These are phyloP conservation scores for Melieria picta DNA, from an alignment of 2,888 invertebrate genomes.

Conservation along the genomic window DNA sequence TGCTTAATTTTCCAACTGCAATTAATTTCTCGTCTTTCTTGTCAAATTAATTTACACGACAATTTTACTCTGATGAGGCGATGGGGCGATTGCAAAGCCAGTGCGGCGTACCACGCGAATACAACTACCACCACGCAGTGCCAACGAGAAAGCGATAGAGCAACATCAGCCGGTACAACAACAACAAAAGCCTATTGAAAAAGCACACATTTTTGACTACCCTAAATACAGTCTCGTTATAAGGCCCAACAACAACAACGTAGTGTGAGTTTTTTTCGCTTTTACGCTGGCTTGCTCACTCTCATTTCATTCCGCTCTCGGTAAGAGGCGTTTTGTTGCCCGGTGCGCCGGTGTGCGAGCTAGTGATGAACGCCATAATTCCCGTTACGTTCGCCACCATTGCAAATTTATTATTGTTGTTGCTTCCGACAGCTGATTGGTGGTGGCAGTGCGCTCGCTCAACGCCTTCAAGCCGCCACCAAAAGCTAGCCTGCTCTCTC, in stretches of 20 bases:
- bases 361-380: conserved; percentile 65
- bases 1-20: conserved; percentile 21
- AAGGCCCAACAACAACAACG: conserved; percentile 22
- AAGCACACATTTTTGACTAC: conserved; percentile 38
- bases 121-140: too few relatives aligned
- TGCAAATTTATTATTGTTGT: conserved; percentile 53
- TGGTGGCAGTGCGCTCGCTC: conserved; percentile 36
- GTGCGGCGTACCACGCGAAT: background rate
- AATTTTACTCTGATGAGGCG: background rate
- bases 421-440: conserved; percentile 51
- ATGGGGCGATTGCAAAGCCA: background rate
- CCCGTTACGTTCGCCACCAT: conserved; percentile 64
- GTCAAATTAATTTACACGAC: conserved; percentile 52
- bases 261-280: too few relatives aligned
- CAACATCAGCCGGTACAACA: background rate
- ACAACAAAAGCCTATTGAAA: conserved; percentile 46
- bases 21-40: conserved; percentile 51
- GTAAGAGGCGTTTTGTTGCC: too few relatives aligned
- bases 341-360: conserved; percentile 16
- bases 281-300: too few relatives aligned
- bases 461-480: conserved; percentile 29
- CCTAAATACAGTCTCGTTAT: conserved; percentile 64
- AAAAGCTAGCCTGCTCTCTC: conserved; percentile 17
- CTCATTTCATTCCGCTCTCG: too few relatives aligned
- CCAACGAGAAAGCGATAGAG: background rate